Base-by-base conservation (phyloP, 2,888 invertebrate genomes). In the Anagyrus pseudococci region DNA sequence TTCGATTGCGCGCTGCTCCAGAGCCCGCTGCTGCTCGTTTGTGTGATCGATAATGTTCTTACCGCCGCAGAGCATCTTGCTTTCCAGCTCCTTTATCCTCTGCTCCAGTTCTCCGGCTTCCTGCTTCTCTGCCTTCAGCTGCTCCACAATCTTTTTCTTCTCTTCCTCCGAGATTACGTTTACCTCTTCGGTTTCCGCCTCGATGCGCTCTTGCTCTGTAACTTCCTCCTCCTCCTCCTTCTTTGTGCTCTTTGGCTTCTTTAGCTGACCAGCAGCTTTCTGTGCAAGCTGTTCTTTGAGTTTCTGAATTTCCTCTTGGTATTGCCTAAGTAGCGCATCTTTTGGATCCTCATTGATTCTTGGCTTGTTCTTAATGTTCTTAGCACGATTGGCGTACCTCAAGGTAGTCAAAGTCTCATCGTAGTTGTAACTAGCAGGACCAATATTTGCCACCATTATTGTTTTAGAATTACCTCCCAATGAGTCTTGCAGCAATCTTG, bases 341-440 rank as follows among this genome's bases (percentile, higher is more conserved):
- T 99, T 98, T 40, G 98, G 98, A 85, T 99, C 98, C 82, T 99
- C 98, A 83, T 99, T 99, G 77, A 98, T 94, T 70, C 94, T 90
- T 20, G 99, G 98, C 82, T 96, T 94, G 83, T 99, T 99, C 85
- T 98, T 97, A 73, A 99, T 99, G 71, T 96, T 96, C 84, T 99
- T 99, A 15, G 99, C 99, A 48, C 98, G 85, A 79, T 94, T 96
- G 2, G 98, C 96, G 82, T 99, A 98, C 40, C 97, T 86, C 67
- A 98, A 84, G n/a, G 98, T 98, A 33, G 96, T 96, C 71, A 98
- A 84, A 2, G 96, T 96, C 83, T 98, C 99, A 75, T 99, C 99
- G 83, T 94, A 98, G 84, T 99, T 99, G 83, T 94, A 96, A 71
- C 91, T 91, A 20, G 98, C 98, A 25, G 99, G 99, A 0, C 98